These are phyloP conservation scores for Vanessa cardui DNA, from an alignment of 2,888 invertebrate genomes.

Conservation along the genomic window DNA sequence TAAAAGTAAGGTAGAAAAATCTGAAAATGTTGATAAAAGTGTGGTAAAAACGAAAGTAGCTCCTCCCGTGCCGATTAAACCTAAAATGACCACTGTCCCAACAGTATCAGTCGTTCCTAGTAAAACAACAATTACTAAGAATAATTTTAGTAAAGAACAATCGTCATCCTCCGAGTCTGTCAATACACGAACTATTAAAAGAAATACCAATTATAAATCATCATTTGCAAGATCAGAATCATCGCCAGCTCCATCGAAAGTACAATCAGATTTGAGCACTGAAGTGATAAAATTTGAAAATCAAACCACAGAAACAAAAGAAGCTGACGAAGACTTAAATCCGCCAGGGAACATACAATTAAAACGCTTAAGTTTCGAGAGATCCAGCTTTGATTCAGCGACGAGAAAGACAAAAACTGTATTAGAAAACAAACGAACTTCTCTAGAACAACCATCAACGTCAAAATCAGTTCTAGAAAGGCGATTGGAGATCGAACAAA, in stretches of 20 bases:
- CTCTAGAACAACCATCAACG: slow-evolving; percentile 63
- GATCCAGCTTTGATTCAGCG: slow-evolving; percentile 76
- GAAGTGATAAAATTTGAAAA: slow-evolving; percentile 23
- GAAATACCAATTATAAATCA: slow-evolving; percentile 57
- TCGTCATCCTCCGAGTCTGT: slow-evolving; percentile 61
- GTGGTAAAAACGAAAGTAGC: slow-evolving; percentile 79
- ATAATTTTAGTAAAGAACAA: slow-evolving; percentile 51
- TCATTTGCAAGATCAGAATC: slow-evolving; percentile 57
- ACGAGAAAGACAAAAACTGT: slow-evolving; percentile 63
- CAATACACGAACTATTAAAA: slow-evolving; percentile 61
- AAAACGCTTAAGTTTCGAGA: slow-evolving; percentile 75
- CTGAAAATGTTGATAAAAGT: slow-evolving; percentile 46
- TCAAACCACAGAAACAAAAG: slow-evolving; percentile 40
- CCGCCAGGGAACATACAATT: slow-evolving; percentile 67
- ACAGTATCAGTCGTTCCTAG: slow-evolving; percentile 48
- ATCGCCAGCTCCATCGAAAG: slow-evolving; percentile 47
- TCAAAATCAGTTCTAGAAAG: slow-evolving; percentile 75
- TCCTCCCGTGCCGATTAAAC: slow-evolving; percentile 86
- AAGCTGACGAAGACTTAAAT: slow-evolving; percentile 44
- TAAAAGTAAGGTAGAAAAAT: slow-evolving; percentile 42
- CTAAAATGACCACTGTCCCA: slow-evolving; percentile 68
- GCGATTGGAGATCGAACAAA: slow-evolving; percentile 73
- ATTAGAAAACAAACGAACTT: slow-evolving; percentile 54
- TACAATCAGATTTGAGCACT: slow-evolving; percentile 43
- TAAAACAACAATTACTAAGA: slow-evolving; percentile 48